phyloP scores from a whole-genome alignment of 53 echinoderm and acorn worm species.

The Patiria pectinifera region DNA sequence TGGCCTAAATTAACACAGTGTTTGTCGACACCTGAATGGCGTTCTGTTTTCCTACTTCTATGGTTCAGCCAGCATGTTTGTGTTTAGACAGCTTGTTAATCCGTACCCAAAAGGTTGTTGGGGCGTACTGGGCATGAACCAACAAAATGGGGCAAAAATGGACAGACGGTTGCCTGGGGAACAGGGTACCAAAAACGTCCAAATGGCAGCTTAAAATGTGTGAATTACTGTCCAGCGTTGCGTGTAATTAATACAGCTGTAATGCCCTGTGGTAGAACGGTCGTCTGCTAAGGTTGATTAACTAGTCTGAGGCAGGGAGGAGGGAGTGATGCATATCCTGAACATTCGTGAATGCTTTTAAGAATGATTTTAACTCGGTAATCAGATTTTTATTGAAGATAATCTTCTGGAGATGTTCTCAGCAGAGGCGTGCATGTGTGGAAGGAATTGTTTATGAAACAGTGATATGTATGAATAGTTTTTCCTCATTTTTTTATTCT shows the following conservation, averaged over 20 bases:
- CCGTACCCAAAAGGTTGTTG: slow-evolving; percentile 10
- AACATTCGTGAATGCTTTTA: not conserved
- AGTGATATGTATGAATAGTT: too few relatives aligned
- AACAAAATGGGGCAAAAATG: not conserved
- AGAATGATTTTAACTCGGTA: not conserved
- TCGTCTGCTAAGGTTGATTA: slow-evolving; percentile 34
- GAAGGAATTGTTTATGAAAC: not conserved
- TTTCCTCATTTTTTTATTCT: too few relatives aligned
- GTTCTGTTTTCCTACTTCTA: not conserved
- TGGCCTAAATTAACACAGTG: not conserved
- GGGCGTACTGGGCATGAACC: not conserved
- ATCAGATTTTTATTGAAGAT: not conserved
- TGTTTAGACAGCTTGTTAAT: slow-evolving; percentile 55
- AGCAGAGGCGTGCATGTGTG: not conserved
- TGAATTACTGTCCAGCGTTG: slow-evolving; percentile 24
- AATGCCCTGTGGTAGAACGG: slow-evolving; percentile 8
- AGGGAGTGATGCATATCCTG: not conserved
- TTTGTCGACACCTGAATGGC: slow-evolving; percentile 26
- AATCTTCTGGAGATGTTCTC: slow-evolving; percentile 7
- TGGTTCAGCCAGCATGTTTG: slow-evolving; percentile 22
- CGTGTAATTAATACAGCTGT: slow-evolving; percentile 45
- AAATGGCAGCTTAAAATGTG: slow-evolving; percentile 41
- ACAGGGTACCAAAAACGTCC: slow-evolving; percentile 14
- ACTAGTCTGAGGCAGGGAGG: not conserved
- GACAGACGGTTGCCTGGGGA: slow-evolving; percentile 37